phyloP scores from a whole-genome alignment of 2,113 vertebrate genomes.

The Cranoglanis bouderius region DNA sequence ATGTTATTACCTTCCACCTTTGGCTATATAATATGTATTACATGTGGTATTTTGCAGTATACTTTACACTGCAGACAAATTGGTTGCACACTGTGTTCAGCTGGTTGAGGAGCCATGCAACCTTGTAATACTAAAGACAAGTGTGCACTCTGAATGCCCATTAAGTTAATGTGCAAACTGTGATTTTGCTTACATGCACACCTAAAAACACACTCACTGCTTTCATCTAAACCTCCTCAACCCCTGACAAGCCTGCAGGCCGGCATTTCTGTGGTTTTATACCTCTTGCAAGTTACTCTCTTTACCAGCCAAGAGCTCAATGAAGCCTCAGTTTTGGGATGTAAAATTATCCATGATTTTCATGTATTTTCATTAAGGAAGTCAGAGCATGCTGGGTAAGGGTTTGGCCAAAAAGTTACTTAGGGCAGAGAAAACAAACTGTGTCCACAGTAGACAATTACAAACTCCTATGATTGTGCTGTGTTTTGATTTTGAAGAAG shows the following conservation, averaged over 20 bases:
- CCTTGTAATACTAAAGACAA: neutral
- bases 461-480: neutral
- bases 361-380: constrained; percentile 17
- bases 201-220: constrained; percentile 38
- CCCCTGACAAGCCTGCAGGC: constrained; percentile 5
- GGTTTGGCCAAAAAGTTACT: neutral
- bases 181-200: constrained; percentile 1
- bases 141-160: neutral
- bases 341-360: constrained; percentile 22
- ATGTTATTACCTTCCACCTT: neutral
- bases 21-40: neutral
- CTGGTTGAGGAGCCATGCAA: neutral
- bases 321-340: constrained; percentile 40
- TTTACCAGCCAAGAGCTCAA: constrained; percentile 43
- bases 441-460: neutral
- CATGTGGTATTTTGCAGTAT: neutral
- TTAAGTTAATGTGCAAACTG: constrained; percentile 17
- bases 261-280: constrained; percentile 48
- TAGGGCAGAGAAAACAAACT: neutral
- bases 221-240: constrained; percentile 11
- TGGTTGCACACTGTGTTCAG: neutral
- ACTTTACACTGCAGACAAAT: neutral
- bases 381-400: neutral
- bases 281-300: constrained; percentile 21
- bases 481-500: neutral